These are phyloP conservation scores for Molanna angustata DNA, from an alignment of 2,888 invertebrate species.

Conservation along the genomic window DNA sequence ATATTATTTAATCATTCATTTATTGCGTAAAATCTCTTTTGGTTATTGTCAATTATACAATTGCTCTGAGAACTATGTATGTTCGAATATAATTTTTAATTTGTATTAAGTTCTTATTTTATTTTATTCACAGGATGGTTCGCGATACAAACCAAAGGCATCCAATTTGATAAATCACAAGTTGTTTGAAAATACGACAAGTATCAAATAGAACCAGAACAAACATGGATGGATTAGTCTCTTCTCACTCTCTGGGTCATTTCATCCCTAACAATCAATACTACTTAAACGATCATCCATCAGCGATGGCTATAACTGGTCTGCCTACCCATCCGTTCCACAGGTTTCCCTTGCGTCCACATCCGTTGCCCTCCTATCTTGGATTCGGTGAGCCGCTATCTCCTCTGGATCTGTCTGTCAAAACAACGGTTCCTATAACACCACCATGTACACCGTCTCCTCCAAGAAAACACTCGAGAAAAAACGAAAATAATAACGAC, in stretches of 20 bases:
- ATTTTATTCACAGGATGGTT: too few species aligned
- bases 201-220: too few species aligned
- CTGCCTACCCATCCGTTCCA: conserved; percentile 17
- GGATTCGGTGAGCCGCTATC: conserved; percentile 60
- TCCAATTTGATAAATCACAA: too few species aligned
- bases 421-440: conserved; percentile 68
- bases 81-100: too few species aligned
- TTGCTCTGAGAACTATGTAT: too few species aligned
- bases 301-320: conserved; percentile 11
- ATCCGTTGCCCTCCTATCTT: conserved; percentile 55
- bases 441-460: conserved; percentile 77
- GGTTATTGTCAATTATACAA: too few species aligned
- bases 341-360: conserved; percentile 37
- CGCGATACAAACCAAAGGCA: too few species aligned
- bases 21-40: too few species aligned
- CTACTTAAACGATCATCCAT: conserved; percentile 21
- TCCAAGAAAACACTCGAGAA: conserved; percentile 53
- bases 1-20: too few species aligned
- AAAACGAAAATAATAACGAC: conserved; percentile 42
- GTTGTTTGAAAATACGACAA: too few species aligned
- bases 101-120: too few species aligned
- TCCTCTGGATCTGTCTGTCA: conserved; percentile 75
- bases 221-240: conserved; percentile 25
- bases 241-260: conserved; percentile 23
- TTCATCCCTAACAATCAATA: conserved; percentile 24